These are phyloP conservation scores for Silurus lanzhouensis DNA, from an alignment of 2,797 vertebrate species.

Conservation along the genomic window DNA sequence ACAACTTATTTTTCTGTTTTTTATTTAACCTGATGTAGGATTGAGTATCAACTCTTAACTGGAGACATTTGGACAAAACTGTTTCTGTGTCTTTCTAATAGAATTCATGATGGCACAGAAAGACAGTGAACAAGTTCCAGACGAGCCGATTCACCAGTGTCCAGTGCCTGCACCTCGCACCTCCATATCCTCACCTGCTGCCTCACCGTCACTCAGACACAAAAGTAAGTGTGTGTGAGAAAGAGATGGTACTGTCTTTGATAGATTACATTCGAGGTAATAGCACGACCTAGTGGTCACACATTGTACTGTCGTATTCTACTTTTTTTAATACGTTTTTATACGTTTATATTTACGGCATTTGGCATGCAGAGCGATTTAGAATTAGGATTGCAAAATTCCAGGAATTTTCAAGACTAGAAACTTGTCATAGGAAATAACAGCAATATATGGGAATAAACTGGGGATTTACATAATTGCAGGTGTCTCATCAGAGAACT, in stretches of 20 bases:
- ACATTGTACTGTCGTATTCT: neutral
- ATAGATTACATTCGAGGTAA: slow-evolving; percentile 8
- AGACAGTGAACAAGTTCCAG: slow-evolving; percentile 72
- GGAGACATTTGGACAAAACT: neutral
- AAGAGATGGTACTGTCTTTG: neutral
- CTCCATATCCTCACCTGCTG: slow-evolving; percentile 80
- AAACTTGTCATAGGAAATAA: too few relatives aligned
- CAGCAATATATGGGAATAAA: too few relatives aligned
- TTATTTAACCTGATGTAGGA: neutral
- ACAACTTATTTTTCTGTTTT: neutral
- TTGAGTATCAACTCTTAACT: neutral
- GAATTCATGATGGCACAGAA: slow-evolving; percentile 85
- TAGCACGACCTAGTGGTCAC: slow-evolving; percentile 17
- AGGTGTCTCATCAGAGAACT: too few relatives aligned
- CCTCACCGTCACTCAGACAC: slow-evolving; percentile 84
- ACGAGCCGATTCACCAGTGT: slow-evolving; percentile 81
- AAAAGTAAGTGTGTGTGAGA: slow-evolving; percentile 82
- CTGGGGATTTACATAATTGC: too few relatives aligned
- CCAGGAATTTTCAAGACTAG: too few relatives aligned
- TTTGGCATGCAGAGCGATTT: too few relatives aligned
- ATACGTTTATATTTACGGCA: too few relatives aligned
- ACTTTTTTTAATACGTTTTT: too few relatives aligned
- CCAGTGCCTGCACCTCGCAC: slow-evolving; percentile 79
- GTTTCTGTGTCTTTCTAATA: slow-evolving; percentile 57
- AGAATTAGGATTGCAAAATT: too few relatives aligned